These are phyloP conservation scores for Ibidorhyncha struthersii DNA, from an alignment of 2,113 vertebrate species.

Conservation along the genomic window DNA sequence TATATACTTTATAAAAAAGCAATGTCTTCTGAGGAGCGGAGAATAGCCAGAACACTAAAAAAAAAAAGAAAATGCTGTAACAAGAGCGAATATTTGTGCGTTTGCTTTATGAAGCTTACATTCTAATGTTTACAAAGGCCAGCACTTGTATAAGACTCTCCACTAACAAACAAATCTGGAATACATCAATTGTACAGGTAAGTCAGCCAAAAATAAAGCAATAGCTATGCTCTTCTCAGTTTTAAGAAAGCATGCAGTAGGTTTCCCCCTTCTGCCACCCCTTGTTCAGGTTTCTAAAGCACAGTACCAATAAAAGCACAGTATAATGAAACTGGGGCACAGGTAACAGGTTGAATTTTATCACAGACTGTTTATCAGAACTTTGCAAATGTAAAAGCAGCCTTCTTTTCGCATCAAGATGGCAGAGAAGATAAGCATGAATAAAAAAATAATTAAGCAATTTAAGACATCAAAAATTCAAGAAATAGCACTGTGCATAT, in stretches of 20 bases:
- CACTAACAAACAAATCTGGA: conserved; percentile 72
- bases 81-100: conserved; percentile 50
- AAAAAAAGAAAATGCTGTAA: background rate
- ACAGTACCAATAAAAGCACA: conserved; percentile 27
- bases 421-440: conserved; percentile 45
- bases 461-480: conserved; percentile 49
- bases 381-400: conserved; percentile 50
- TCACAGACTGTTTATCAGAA: conserved; percentile 50
- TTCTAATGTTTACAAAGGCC: conserved; percentile 69
- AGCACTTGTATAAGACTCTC: conserved; percentile 68
- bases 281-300: conserved; percentile 3
- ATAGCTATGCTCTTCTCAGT: conserved; percentile 28
- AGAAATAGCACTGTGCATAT: conserved; percentile 60
- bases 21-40: background rate
- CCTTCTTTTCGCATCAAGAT: conserved; percentile 57
- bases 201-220: conserved; percentile 64
- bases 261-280: conserved; percentile 36
- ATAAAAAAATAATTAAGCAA: conserved; percentile 48
- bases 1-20: background rate
- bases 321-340: conserved; percentile 24
- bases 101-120: conserved; percentile 74
- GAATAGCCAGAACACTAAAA: background rate
- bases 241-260: conserved; percentile 54
- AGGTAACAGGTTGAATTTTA: conserved; percentile 9
- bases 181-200: conserved; percentile 66